Base-by-base conservation (phyloP, 2,113 vertebrate genomes). In the Ibidorhyncha struthersii region DNA sequence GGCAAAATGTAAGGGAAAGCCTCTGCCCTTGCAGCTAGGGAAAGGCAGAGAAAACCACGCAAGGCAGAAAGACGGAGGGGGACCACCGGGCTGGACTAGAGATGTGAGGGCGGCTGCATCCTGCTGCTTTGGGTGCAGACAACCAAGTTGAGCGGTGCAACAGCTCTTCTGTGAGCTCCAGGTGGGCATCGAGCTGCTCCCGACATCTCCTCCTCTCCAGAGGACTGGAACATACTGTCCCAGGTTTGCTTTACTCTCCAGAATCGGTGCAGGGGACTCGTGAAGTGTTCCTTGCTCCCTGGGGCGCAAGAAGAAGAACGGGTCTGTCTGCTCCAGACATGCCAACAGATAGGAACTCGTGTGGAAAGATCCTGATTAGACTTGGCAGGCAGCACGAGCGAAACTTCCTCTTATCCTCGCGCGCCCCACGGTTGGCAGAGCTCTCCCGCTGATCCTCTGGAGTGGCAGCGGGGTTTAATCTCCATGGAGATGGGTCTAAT, bases 111-210 rank as follows among this genome's bases (percentile, higher is more conserved):
- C 0, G 1, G 58, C 59, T 21, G 56, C 45, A 14, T 43, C 58
- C 50, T 4, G 0, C 15, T 4, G 47, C 82, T 86, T 49, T 3
- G 4, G 65, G 81, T 1, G 41, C 26, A 5, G 26, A 4, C 41
- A 26, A 25, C 10, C 7, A 27, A 55, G 56, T 4, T 0, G 0
- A 56, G 25, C 0, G 1, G 36, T 40, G 65, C 30, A 30, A 38
- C 4, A 29, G 49, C 45, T 34, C 71, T 38, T n/a, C 29, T 14
- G 10, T 0, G 61, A 59, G 55, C 41, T 18, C 12, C 89, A 74
- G 50, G 38, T 14, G 63, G 41, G 82, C 69, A 23, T 38, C 0
- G 3, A 27, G 61, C 6, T 43, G 59, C 30, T 95, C 61, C 86
- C 45, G 3, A 1, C 0, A 0, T 4, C 52, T 50, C 52, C 22